Conservation (phyloP, 1,140 invertebrate genomes). For the Bombyx mandarina region DNA sequence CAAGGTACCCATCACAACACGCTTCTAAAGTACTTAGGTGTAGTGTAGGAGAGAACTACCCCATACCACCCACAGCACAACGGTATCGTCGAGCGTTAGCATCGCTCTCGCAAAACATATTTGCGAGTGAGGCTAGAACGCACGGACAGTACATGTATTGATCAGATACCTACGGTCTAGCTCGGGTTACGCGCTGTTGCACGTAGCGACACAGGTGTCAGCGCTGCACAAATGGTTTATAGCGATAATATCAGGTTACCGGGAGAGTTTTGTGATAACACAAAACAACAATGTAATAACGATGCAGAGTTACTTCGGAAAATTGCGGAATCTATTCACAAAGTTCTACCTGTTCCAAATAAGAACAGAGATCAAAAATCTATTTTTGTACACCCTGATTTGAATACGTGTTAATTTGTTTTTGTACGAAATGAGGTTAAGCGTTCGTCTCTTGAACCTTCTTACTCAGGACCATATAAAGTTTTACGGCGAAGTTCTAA, state of each 20-base stretch:
- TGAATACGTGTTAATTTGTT: background rate
- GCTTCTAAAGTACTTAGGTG: background rate
- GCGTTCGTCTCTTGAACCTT: background rate
- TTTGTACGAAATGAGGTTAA: constrained; percentile 12
- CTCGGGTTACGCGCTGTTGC: too few species aligned
- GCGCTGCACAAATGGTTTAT: too few species aligned
- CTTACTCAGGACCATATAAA: constrained; percentile 12
- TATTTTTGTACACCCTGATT: too few species aligned
- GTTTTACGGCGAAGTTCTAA: constrained; percentile 6
- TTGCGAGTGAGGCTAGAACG: constrained; percentile 12
- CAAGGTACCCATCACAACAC: constrained; percentile 1
- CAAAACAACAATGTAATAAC: constrained; percentile 2
- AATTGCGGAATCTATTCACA: constrained; percentile 6
- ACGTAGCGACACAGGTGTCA: too few species aligned
- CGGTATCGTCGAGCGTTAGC: constrained; percentile 5
- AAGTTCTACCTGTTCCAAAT: constrained; percentile 4
- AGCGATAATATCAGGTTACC: constrained; percentile 4
- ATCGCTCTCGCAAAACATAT: constrained; percentile 9
- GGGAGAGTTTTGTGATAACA: constrained; percentile 13
- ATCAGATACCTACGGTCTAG: too few species aligned
- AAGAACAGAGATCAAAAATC: background rate
- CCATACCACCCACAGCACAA: constrained; percentile 2
- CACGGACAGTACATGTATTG: constrained; percentile 14
- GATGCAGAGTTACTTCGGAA: constrained; percentile 8
- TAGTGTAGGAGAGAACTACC: background rate